These are phyloP conservation scores for Caiman crocodilus DNA, from an alignment of 2,797 vertebrate genomes.

Conservation along the genomic window DNA sequence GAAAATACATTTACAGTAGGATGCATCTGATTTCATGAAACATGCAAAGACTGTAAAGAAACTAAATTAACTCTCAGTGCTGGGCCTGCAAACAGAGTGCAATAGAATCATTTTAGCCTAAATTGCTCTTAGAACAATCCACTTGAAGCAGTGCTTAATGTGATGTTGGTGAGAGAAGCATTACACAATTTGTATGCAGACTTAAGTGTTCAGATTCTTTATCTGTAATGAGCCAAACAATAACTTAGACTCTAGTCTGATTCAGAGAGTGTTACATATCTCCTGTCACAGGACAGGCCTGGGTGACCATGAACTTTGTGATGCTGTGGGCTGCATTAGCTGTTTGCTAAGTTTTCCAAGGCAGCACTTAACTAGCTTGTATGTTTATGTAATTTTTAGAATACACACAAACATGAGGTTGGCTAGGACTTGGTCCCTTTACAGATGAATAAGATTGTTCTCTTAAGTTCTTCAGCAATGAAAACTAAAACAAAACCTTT, in stretches of 20 bases:
- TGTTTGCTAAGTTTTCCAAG: neutral
- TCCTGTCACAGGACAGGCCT: neutral
- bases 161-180: neutral
- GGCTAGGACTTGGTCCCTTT: neutral
- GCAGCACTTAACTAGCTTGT: neutral
- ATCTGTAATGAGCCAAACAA: neutral
- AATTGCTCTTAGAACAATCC: neutral
- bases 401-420: neutral
- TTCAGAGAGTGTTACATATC: neutral
- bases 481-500: too few species aligned
- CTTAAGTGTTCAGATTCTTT: neutral
- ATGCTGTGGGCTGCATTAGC: neutral
- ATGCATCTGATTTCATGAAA: neutral
- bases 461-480: neutral
- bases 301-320: neutral
- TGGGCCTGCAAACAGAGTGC: neutral
- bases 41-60: neutral
- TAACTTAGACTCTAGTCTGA: too few species aligned
- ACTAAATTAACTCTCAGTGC: neutral
- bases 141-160: neutral
- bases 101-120: neutral
- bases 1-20: neutral
- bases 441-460: neutral
- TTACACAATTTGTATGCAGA: neutral
- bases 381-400: neutral